phyloP scores from a whole-genome alignment of 2,888 invertebrate genomes.

The Habrosyne pyritoides region DNA sequence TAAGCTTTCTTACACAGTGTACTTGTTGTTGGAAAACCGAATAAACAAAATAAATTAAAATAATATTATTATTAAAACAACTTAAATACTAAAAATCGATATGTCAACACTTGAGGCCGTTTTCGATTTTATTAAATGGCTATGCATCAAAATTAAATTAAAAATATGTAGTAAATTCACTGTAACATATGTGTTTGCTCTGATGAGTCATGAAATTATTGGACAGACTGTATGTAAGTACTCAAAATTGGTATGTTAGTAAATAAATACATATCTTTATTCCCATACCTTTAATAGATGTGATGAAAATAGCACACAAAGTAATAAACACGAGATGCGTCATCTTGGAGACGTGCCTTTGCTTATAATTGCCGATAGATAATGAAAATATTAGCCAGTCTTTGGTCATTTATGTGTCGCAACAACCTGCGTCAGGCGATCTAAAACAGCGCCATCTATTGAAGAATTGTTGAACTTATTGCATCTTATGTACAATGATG shows the following conservation, averaged over 20 bases:
- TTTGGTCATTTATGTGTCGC: not conserved
- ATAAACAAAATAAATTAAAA: too few species aligned
- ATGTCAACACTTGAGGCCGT: too few species aligned
- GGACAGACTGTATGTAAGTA: not conserved
- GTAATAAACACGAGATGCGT: conserved; percentile 12
- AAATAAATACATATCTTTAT: not conserved
- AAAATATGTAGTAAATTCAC: too few species aligned
- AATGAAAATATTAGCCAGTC: not conserved
- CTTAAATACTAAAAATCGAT: too few species aligned
- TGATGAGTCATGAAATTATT: not conserved
- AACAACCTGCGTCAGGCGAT: not conserved
- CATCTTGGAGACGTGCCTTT: conserved; percentile 12
- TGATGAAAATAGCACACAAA: conserved; percentile 5
- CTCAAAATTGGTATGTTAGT: not conserved
- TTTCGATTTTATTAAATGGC: too few species aligned
- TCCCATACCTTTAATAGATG: not conserved
- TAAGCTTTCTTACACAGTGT: too few species aligned
- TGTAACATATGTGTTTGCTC: too few species aligned
- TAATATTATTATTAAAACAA: too few species aligned
- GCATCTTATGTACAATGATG: not conserved
- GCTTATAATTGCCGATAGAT: conserved; percentile 5
- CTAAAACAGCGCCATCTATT: not conserved
- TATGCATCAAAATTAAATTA: too few species aligned
- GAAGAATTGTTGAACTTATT: not conserved
- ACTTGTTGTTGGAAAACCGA: too few species aligned